Conservation (phyloP, 2,797 vertebrate genomes). For the Eptatretus atami region DNA sequence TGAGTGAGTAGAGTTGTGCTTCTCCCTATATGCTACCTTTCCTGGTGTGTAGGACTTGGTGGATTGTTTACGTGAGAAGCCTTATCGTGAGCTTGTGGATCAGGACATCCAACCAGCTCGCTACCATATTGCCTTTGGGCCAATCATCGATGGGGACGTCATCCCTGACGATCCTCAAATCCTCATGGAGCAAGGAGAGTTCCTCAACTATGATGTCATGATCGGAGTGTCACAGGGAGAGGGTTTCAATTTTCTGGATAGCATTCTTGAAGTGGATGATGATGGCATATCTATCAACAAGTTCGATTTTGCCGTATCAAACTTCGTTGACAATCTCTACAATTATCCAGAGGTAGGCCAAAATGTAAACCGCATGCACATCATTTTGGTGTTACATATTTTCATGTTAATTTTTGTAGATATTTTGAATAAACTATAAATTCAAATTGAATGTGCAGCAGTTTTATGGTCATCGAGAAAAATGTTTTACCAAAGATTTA, state of each 20-base stretch:
- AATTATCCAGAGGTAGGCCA: slow-evolving; percentile 39
- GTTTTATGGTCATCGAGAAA: too few species aligned
- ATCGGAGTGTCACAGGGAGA: slow-evolving; percentile 91
- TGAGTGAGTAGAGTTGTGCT: not conserved
- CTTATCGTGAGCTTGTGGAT: slow-evolving; percentile 68
- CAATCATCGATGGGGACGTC: slow-evolving; percentile 81
- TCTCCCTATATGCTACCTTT: not conserved
- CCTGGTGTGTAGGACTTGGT: slow-evolving; percentile 51
- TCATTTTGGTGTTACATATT: too few species aligned
- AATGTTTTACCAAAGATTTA: too few species aligned
- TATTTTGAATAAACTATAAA: too few species aligned
- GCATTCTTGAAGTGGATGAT: slow-evolving; percentile 46
- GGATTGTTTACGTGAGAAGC: slow-evolving; percentile 83
- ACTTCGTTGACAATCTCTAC: slow-evolving; percentile 90
- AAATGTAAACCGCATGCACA: too few species aligned
- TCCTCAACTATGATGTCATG: slow-evolving; percentile 98
- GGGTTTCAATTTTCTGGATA: slow-evolving; percentile 83
- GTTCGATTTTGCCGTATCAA: slow-evolving; percentile 88
- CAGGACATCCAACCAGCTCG: slow-evolving; percentile 88
- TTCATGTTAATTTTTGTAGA: too few species aligned
- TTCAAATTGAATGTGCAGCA: too few species aligned
- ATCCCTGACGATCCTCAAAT: slow-evolving; percentile 93
- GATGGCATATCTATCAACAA: slow-evolving; percentile 84
- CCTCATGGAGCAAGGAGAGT: slow-evolving; percentile 96
- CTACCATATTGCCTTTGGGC: slow-evolving; percentile 88